Conservation (phyloP, 2,888 invertebrate species). For the Tiliacea citrago region DNA sequence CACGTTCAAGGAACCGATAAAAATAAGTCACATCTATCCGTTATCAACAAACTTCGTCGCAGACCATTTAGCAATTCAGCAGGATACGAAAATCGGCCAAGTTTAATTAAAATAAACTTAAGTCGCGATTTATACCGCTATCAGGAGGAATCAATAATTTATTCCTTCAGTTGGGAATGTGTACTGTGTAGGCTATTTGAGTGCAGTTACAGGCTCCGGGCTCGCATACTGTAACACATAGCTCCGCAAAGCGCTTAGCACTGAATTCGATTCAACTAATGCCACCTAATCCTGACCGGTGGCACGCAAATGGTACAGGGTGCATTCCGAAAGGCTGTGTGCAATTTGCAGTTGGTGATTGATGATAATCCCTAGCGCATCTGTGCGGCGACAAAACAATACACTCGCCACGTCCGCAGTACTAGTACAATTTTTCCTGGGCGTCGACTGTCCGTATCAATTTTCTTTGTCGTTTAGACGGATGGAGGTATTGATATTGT, state of each 20-base stretch:
- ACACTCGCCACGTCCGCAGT: slow-evolving; percentile 58
- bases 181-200: slow-evolving; percentile 68
- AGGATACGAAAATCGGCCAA: slow-evolving; percentile 81
- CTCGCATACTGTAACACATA: slow-evolving; percentile 81
- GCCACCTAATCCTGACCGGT: slow-evolving; percentile 86
- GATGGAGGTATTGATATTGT: slow-evolving; percentile 30
- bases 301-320: slow-evolving; percentile 84
- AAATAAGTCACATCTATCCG: slow-evolving; percentile 74
- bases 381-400: slow-evolving; percentile 81
- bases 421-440: slow-evolving; percentile 71
- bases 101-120: slow-evolving; percentile 80
- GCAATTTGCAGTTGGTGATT: slow-evolving; percentile 88
- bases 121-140: slow-evolving; percentile 65
- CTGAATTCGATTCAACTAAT: slow-evolving; percentile 90
- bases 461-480: slow-evolving; percentile 50
- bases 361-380: slow-evolving; percentile 86
- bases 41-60: slow-evolving; percentile 59
- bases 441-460: slow-evolving; percentile 57
- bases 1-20: slow-evolving; percentile 70
- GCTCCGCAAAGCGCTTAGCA: slow-evolving; percentile 87
- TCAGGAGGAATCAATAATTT: slow-evolving; percentile 73
- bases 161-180: slow-evolving; percentile 64
- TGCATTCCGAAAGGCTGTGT: slow-evolving; percentile 86
- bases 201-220: slow-evolving; percentile 71
- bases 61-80: slow-evolving; percentile 70